Evolutionary conservation across 2,113 vertebrate genomes (phyloP).

Genomic region (Emydura subglobosa): DNA sequence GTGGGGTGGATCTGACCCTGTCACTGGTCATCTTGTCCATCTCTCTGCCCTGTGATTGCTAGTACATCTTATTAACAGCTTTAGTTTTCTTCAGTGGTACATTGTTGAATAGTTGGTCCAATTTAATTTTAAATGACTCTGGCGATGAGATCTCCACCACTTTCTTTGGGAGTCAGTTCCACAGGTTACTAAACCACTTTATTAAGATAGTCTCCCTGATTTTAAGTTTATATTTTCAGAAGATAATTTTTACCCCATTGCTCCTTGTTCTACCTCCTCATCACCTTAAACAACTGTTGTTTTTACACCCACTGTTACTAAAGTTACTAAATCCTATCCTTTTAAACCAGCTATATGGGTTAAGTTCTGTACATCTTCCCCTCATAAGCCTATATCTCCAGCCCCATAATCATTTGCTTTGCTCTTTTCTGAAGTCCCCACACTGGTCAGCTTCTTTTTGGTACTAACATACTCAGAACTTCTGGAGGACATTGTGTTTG

Average conservation of each 20-base stretch:
- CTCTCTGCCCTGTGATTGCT: accelerated
- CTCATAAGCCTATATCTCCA: not conserved
- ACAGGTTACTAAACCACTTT: not conserved
- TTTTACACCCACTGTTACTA: not conserved
- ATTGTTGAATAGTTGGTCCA: accelerated
- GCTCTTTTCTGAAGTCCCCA: not conserved
- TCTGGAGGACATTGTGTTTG: not conserved
- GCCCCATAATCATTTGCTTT: not conserved
- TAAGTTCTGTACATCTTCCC: not conserved
- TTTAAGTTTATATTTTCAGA: not conserved
- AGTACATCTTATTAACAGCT: not conserved
- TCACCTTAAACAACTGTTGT: not conserved
- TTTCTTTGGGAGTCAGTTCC: not conserved
- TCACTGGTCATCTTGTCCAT: accelerated
- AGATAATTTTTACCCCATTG: not conserved
- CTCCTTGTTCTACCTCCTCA: not conserved
- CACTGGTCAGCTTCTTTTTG: not conserved
- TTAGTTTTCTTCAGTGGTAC: not conserved
- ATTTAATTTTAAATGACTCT: not conserved
- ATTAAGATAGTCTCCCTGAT: not conserved
- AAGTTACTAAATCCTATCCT: not conserved
- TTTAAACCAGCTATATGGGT: not conserved
- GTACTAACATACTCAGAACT: not conserved
- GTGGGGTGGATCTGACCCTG: accelerated
- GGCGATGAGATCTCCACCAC: not conserved